Conservation (phyloP, 2,113 vertebrate species). For the Bubo bubo region DNA sequence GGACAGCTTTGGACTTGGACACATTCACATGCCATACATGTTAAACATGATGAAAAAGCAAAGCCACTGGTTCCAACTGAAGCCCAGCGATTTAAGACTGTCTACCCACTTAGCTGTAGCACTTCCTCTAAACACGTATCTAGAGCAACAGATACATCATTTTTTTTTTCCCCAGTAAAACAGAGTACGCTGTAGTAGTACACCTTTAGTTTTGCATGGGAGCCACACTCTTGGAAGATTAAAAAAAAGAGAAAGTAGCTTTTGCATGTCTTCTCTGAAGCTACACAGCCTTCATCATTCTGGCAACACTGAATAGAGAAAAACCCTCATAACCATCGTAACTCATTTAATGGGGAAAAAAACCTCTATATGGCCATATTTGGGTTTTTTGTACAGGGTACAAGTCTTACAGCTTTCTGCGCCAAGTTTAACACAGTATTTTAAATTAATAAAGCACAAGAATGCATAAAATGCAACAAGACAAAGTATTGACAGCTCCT, state of each 20-base stretch:
- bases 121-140: background rate
- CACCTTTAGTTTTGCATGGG: background rate
- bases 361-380: too few relatives aligned
- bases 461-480: background rate
- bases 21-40: accelerated
- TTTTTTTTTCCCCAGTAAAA: background rate
- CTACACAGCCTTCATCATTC: background rate
- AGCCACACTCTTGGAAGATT: background rate
- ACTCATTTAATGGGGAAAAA: background rate
- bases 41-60: background rate
- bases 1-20: background rate
- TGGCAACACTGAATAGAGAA: background rate
- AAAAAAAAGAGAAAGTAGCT: background rate
- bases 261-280: background rate
- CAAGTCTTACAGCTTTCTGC: background rate
- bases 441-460: background rate
- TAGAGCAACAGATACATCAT: accelerated
- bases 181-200: accelerated
- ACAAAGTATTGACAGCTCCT: background rate
- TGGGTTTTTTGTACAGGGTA: background rate
- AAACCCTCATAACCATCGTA: background rate
- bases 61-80: background rate
- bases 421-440: background rate
- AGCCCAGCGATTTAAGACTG: background rate
- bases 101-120: background rate